These are phyloP conservation scores for Nothoprocta pentlandii DNA, from an alignment of 2,113 vertebrate genomes.

Conservation along the genomic window DNA sequence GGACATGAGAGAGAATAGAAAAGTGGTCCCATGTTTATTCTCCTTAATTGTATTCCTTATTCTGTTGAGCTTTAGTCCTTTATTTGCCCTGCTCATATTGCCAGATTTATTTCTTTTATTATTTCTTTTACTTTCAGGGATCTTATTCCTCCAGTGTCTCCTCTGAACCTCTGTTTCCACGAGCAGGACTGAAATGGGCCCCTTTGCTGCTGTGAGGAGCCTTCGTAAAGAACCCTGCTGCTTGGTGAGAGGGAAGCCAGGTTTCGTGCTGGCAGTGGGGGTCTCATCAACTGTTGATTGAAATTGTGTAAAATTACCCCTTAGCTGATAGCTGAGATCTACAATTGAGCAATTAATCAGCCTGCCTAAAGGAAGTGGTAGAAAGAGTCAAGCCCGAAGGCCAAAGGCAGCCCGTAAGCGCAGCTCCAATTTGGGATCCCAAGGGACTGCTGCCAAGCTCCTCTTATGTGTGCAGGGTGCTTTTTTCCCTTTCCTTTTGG, in stretches of 20 bases:
- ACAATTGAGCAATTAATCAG: neutral
- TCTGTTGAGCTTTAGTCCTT: neutral
- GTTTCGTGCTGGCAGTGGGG: neutral
- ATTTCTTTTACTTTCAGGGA: neutral
- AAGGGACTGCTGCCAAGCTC: neutral
- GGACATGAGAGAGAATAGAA: neutral
- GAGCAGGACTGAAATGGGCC: neutral
- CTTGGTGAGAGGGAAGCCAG: neutral
- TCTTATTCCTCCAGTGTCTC: neutral
- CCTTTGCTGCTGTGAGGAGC: neutral
- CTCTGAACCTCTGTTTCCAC: neutral
- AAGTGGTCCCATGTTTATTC: neutral
- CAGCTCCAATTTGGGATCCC: constrained; percentile 13
- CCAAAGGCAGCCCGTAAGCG: neutral
- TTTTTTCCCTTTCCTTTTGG: neutral
- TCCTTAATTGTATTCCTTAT: neutral
- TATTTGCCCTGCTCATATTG: neutral
- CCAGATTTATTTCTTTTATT: neutral
- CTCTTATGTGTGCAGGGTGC: neutral
- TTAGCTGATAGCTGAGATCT: neutral
- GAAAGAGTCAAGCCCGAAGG: neutral
- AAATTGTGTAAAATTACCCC: neutral
- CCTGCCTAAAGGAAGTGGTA: neutral
- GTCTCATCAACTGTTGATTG: neutral
- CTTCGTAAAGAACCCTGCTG: neutral